phyloP scores from a whole-genome alignment of 2,797 vertebrate species.

The Ibycter americanus region DNA sequence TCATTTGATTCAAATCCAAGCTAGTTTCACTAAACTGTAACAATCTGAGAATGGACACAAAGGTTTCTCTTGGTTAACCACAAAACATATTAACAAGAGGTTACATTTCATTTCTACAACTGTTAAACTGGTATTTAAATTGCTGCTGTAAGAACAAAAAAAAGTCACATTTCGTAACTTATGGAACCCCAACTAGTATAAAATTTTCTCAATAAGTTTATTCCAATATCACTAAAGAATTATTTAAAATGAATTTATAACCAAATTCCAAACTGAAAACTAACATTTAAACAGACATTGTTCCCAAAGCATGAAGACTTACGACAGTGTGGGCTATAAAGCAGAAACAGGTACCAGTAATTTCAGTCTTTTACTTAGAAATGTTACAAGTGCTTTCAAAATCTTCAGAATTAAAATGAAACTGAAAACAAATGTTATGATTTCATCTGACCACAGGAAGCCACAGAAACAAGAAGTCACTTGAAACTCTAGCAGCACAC shows the following conservation, averaged over 20 bases:
- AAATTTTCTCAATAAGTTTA: background rate
- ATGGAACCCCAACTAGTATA: background rate
- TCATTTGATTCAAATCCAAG: background rate
- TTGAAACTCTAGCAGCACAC: background rate
- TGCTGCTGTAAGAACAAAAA: background rate
- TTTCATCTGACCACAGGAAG: constrained; percentile 17
- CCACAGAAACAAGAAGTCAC: background rate
- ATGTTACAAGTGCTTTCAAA: background rate
- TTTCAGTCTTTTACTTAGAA: background rate
- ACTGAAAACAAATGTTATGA: background rate
- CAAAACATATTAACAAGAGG: background rate
- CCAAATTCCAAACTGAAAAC: background rate
- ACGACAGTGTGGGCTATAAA: background rate
- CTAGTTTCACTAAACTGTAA: background rate
- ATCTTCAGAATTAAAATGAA: background rate
- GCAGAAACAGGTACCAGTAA: background rate
- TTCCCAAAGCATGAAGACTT: background rate
- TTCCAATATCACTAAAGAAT: background rate
- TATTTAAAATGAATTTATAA: background rate
- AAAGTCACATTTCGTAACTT: background rate
- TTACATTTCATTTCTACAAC: background rate
- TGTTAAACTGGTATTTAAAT: background rate
- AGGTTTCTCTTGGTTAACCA: background rate
- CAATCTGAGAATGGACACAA: background rate
- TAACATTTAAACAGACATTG: background rate